A percentile compares a stretch with the other conserved stretches of the same genome.
Evolutionary conservation across 2,888 invertebrate species (phyloP).

Genomic region (Tetragonisca angustula): DNA sequence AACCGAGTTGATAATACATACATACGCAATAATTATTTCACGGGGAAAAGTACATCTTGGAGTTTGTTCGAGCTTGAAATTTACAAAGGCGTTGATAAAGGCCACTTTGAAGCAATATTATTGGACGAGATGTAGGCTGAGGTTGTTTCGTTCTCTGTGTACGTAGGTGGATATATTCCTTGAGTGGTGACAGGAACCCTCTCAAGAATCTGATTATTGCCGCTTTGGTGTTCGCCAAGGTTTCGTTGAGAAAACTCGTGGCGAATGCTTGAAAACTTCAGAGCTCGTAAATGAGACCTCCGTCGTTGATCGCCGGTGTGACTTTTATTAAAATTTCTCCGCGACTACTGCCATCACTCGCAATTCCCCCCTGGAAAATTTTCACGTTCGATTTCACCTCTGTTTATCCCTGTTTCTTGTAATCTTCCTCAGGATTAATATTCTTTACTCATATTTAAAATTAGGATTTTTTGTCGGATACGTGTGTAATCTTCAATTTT

Average conservation of each 20-base stretch:
- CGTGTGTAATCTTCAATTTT: too few relatives aligned
- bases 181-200: slow-evolving; percentile 59
- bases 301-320: slow-evolving; percentile 46
- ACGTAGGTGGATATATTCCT: slow-evolving; percentile 38
- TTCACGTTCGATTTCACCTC: not conserved
- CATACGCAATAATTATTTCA: not conserved
- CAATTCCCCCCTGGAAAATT: not conserved
- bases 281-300: slow-evolving; percentile 52
- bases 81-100: not conserved
- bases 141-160: slow-evolving; percentile 17
- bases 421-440: too few relatives aligned
- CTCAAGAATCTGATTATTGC: slow-evolving; percentile 80
- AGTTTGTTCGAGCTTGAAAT: not conserved
- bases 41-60: not conserved
- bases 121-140: slow-evolving; percentile 24
- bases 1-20: not conserved
- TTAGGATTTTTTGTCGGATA: too few relatives aligned
- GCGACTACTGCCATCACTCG: not conserved
- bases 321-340: slow-evolving; percentile 75
- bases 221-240: slow-evolving; percentile 74
- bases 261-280: slow-evolving; percentile 76
- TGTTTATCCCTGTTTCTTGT: not conserved
- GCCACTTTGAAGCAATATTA: slow-evolving; percentile 16
- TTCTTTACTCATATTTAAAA: too few relatives aligned
- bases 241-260: slow-evolving; percentile 49